Percentiles rank a stretch among this genome's conserved stretches.
Conservation (phyloP, 2,888 invertebrate species). For the Synanthedon myopaeformis region DNA sequence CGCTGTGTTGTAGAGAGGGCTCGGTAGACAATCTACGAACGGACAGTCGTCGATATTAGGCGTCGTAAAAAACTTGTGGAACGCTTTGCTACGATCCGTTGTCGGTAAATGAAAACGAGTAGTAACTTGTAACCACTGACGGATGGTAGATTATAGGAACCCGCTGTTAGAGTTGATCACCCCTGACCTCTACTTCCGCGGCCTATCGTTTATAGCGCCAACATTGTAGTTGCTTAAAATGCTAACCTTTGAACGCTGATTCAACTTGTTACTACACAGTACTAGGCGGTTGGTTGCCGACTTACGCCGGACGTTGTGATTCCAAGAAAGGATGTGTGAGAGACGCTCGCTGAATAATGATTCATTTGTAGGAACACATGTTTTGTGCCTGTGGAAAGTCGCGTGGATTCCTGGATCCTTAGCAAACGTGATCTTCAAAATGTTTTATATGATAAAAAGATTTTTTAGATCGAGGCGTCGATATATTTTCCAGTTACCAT, state of each 20-base stretch:
- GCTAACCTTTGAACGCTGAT: neutral
- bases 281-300: slow-evolving; percentile 3
- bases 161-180: neutral
- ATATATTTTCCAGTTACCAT: too few relatives aligned
- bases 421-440: neutral
- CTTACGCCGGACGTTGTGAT: slow-evolving; percentile 5
- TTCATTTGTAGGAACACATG: neutral
- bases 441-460: too few relatives aligned
- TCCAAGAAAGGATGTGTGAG: slow-evolving; percentile 3
- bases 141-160: too few relatives aligned
- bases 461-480: too few relatives aligned
- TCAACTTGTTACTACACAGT: neutral
- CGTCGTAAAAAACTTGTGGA: too few relatives aligned
- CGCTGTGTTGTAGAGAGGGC: too few relatives aligned
- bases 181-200: neutral
- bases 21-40: too few relatives aligned
- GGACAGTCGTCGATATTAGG: too few relatives aligned
- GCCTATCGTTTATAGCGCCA: neutral
- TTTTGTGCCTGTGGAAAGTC: neutral
- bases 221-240: neutral
- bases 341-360: neutral
- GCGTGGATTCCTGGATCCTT: neutral
- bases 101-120: too few relatives aligned
- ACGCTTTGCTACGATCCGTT: too few relatives aligned
- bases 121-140: too few relatives aligned